phyloP scores from a whole-genome alignment of 1,140 invertebrate genomes.

The Rhopalosiphum maidis region DNA sequence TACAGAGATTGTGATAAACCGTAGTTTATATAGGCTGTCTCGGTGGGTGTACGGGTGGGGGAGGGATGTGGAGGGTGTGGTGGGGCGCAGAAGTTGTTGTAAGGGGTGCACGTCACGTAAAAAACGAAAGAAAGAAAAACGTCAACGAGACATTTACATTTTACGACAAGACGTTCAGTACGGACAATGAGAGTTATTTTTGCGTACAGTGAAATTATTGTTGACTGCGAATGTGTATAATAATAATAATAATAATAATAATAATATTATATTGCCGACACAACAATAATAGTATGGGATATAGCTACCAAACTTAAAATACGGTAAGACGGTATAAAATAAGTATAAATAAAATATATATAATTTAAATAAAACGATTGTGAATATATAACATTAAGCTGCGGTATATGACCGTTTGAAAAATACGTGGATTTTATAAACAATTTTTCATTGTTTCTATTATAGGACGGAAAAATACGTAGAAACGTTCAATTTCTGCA shows the following conservation, averaged over 20 bases:
- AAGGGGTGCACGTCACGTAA: not conserved
- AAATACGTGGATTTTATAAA: not conserved
- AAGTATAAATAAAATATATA: not conserved
- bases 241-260: not conserved
- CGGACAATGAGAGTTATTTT: slow-evolving; percentile 10
- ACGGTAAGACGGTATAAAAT: not conserved
- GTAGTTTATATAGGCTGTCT: not conserved
- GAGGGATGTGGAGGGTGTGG: too few relatives aligned
- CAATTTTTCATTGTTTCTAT: not conserved
- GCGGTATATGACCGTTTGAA: not conserved
- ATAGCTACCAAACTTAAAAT: not conserved
- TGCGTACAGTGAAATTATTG: slow-evolving; percentile 10
- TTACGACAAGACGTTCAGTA: not conserved
- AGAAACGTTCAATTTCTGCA: not conserved
- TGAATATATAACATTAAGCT: not conserved
- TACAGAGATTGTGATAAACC: not conserved
- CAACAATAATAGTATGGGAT: not conserved
- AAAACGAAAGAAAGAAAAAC: not conserved
- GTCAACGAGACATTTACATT: slow-evolving; percentile 9
- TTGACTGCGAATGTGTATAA: not conserved
- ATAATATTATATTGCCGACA: not conserved
- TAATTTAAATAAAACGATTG: not conserved
- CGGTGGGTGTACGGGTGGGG: too few relatives aligned
- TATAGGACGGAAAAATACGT: not conserved
- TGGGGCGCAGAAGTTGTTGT: not conserved